Conservation (phyloP, 2,113 vertebrate species). For the Phainopepla nitens region DNA sequence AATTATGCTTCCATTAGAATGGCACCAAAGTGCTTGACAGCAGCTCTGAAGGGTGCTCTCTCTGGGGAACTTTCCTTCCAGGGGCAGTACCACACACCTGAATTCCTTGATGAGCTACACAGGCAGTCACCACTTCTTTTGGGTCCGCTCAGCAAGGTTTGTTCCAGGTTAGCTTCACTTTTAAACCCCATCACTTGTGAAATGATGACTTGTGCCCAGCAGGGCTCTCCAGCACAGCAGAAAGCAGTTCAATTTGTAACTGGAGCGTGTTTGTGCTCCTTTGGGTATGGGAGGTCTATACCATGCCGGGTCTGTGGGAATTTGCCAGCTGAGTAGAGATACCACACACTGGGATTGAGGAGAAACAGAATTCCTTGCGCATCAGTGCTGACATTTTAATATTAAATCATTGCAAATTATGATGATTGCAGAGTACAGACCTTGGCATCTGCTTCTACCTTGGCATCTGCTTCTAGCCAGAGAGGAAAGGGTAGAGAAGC, state of each 20-base stretch:
- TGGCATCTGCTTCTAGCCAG: not conserved
- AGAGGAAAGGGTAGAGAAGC: not conserved
- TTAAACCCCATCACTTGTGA: not conserved
- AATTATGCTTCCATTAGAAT: not conserved
- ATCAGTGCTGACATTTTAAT: not conserved
- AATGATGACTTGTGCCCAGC: not conserved
- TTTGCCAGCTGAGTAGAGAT: not conserved
- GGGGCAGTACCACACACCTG: not conserved
- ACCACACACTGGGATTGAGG: not conserved
- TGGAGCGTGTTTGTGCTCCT: rapidly evolving
- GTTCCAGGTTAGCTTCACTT: not conserved
- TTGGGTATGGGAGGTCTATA: not conserved
- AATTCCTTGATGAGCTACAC: too few species aligned
- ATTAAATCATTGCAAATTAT: not conserved
- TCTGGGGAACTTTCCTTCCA: not conserved
- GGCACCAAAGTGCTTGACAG: not conserved
- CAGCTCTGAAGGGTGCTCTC: rapidly evolving
- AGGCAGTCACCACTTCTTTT: not conserved
- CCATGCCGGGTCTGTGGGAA: not conserved
- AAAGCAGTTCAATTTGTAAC: not conserved
- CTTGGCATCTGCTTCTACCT: not conserved
- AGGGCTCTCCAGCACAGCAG: not conserved
- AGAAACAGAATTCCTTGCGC: not conserved
- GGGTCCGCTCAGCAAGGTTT: not conserved
- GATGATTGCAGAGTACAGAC: not conserved